These are phyloP conservation scores for Pandemis cinnamomeana DNA, from an alignment of 2,888 invertebrate genomes.

Conservation along the genomic window DNA sequence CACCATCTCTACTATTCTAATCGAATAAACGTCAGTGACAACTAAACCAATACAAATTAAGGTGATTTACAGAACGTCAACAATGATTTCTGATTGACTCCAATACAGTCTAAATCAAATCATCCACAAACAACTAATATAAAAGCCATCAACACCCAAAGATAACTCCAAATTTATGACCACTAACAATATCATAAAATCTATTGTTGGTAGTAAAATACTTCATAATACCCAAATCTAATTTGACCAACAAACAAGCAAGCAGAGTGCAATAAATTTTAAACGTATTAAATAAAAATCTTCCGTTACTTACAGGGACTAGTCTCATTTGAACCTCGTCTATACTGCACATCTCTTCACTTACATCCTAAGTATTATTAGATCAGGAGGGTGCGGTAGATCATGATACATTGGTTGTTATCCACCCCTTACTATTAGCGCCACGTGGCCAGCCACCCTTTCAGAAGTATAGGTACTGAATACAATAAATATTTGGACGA, in stretches of 20 bases:
- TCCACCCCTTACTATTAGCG: conserved; percentile 58
- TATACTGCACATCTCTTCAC: conserved; percentile 24
- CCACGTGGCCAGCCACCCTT: conserved; percentile 77
- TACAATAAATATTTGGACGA: conserved; percentile 79
- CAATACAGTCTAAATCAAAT: conserved; percentile 29
- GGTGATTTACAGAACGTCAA: conserved; percentile 4
- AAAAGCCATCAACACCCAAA: conserved; percentile 44
- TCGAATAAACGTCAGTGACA: neutral
- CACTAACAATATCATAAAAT: conserved; percentile 64
- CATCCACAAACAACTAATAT: conserved; percentile 20
- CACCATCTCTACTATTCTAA: neutral
- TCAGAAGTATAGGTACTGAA: conserved; percentile 56
- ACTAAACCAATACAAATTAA: neutral
- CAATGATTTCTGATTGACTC: conserved; percentile 21
- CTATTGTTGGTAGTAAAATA: conserved; percentile 71
- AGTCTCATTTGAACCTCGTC: conserved; percentile 50
- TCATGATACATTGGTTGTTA: conserved; percentile 53
- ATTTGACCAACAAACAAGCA: conserved; percentile 70
- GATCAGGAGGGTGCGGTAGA: conserved; percentile 40
- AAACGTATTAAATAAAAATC: conserved; percentile 76
- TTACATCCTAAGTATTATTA: neutral
- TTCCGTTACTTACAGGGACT: conserved; percentile 54
- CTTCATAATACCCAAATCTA: conserved; percentile 73
- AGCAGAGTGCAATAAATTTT: conserved; percentile 72
- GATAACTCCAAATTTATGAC: conserved; percentile 63